Conservation (phyloP, 1,140 invertebrate genomes). For the Cotesia vestalis region DNA sequence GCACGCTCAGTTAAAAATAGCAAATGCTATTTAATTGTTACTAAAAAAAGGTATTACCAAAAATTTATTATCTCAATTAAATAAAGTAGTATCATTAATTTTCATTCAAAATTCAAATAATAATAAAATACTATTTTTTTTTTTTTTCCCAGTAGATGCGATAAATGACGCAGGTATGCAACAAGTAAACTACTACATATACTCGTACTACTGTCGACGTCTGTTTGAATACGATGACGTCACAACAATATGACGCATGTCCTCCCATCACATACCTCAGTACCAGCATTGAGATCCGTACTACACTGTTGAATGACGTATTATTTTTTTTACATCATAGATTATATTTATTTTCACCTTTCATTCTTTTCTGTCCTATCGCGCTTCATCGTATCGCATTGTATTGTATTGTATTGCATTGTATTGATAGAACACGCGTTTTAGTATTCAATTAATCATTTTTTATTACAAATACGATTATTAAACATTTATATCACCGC, state of each 20-base stretch:
- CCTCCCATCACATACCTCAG: not conserved
- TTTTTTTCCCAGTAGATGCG: too few species aligned
- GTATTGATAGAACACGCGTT: not conserved
- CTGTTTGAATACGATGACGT: not conserved
- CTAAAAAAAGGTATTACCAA: too few species aligned
- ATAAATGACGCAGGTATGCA: too few species aligned
- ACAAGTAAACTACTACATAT: too few species aligned
- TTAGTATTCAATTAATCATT: not conserved
- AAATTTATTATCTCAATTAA: too few species aligned
- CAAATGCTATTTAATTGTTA: too few species aligned
- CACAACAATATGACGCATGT: constrained; percentile 12
- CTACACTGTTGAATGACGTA: not conserved
- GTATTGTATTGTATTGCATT: not conserved
- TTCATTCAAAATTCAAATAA: too few species aligned
- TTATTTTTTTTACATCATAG: too few species aligned
- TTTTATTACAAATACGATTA: constrained; percentile 3
- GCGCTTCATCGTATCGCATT: not conserved
- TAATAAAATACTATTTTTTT: too few species aligned
- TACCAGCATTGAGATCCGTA: not conserved
- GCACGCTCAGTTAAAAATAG: too few species aligned
- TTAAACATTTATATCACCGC: constrained; percentile 8
- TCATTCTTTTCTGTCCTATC: not conserved
- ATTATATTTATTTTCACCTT: not conserved
- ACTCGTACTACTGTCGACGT: constrained; percentile 2
- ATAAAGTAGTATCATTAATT: too few species aligned